A percentile compares a stretch with the other conserved stretches of the same genome.
These are phyloP conservation scores for Tetrax tetrax DNA, from an alignment of 2,113 vertebrate species.

Conservation along the genomic window DNA sequence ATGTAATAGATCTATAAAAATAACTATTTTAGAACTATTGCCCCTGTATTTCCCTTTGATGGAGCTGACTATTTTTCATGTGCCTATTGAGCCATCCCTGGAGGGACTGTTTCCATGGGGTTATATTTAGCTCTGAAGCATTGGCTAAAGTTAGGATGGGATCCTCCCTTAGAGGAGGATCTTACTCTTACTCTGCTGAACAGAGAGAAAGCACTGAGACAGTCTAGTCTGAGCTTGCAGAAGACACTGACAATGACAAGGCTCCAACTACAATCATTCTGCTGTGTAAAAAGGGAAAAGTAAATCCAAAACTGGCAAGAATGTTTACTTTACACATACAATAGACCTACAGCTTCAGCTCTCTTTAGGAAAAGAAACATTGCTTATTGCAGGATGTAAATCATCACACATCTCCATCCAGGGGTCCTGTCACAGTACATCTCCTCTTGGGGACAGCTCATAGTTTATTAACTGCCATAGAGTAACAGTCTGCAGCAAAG, in stretches of 20 bases:
- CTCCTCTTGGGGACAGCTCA: neutral
- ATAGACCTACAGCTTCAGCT: neutral
- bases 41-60: neutral
- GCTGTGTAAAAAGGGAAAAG: neutral
- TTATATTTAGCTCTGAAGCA: constrained; percentile 20
- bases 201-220: neutral
- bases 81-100: neutral
- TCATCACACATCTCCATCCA: neutral
- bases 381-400: neutral
- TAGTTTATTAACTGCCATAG: neutral
- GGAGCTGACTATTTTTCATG: neutral
- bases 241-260: neutral
- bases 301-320: neutral
- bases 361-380: neutral
- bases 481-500: neutral
- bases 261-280: neutral
- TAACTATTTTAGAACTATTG: neutral
- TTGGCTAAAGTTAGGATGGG: neutral
- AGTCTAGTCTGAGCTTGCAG: neutral
- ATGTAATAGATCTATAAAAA: neutral
- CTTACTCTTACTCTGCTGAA: neutral
- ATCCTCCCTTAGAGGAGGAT: neutral
- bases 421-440: rapidly evolving
- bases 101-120: neutral
- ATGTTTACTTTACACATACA: neutral